These are phyloP conservation scores for Pseudolycoriella hygida DNA, from an alignment of 2,888 invertebrate species.

Conservation along the genomic window DNA sequence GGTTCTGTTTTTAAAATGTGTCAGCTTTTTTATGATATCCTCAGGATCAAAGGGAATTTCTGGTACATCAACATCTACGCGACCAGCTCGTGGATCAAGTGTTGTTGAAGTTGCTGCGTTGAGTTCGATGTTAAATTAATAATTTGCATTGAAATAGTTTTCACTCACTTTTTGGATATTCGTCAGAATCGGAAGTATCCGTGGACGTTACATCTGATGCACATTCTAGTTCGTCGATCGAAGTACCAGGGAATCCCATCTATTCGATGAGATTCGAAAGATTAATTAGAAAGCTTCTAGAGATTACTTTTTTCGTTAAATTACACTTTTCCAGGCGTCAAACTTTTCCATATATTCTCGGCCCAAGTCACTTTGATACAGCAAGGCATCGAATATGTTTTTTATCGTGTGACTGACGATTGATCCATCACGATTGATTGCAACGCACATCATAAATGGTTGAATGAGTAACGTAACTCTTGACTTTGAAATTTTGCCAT, in stretches of 20 bases:
- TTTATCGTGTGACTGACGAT: constrained; percentile 34
- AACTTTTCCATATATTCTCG: constrained; percentile 46
- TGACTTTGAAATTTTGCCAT: constrained; percentile 36
- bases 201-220: constrained; percentile 17
- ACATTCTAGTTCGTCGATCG: constrained; percentile 46
- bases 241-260: constrained; percentile 55
- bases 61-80: constrained; percentile 53
- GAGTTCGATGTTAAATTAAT: no score
- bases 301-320: constrained; percentile 8
- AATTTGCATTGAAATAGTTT: no score
- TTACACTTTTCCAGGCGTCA: constrained; percentile 47
- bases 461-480: constrained; percentile 41
- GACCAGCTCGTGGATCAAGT: constrained; percentile 66
- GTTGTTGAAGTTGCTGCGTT: constrained; percentile 38
- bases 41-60: constrained; percentile 45
- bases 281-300: not conserved
- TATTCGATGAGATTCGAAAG: constrained; percentile 18
- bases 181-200: constrained; percentile 9
- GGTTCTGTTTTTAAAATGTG: constrained; percentile 30
- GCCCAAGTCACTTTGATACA: constrained; percentile 52
- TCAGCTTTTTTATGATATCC: constrained; percentile 35
- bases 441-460: constrained; percentile 48
- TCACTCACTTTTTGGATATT: constrained; percentile 11
- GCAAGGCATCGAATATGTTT: constrained; percentile 47
- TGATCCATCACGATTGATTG: constrained; percentile 32